Evolutionary conservation across 2,797 vertebrate genomes (phyloP).

Genomic region (Argentina silus): DNA sequence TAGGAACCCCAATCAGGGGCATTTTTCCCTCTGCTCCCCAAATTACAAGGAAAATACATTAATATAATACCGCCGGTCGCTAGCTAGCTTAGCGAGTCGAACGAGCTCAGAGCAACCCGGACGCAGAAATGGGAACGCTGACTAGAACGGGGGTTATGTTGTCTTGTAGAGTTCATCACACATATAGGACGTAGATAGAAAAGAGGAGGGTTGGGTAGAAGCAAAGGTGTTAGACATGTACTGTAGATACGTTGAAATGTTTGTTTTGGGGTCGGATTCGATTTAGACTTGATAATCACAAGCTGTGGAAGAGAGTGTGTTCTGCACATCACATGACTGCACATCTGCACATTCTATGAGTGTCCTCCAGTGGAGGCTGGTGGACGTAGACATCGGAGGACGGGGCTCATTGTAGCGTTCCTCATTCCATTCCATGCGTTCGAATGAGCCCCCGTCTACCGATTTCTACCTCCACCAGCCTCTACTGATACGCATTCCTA

Average conservation of each 20-base stretch:
- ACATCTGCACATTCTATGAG: background rate
- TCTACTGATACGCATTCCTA: no score
- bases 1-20: conserved; percentile 87
- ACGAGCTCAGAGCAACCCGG: background rate
- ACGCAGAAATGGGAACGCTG: background rate
- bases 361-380: background rate
- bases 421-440: no score
- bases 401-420: no score
- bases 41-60: conserved; percentile 86
- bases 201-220: background rate
- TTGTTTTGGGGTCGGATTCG: background rate
- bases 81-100: background rate
- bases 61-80: conserved; percentile 68
- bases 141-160: background rate
- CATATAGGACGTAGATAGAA: background rate
- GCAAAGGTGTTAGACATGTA: background rate
- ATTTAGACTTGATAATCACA: background rate
- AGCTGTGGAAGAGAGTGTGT: background rate
- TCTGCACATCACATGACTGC: background rate
- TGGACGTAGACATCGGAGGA: no score
- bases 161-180: background rate
- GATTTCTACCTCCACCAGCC: no score
- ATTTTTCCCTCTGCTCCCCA: conserved; percentile 81
- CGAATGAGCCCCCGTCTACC: no score
- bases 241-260: background rate